phyloP scores from a whole-genome alignment of 2,888 invertebrate genomes.

The Prosopocoilus inquinatus region DNA sequence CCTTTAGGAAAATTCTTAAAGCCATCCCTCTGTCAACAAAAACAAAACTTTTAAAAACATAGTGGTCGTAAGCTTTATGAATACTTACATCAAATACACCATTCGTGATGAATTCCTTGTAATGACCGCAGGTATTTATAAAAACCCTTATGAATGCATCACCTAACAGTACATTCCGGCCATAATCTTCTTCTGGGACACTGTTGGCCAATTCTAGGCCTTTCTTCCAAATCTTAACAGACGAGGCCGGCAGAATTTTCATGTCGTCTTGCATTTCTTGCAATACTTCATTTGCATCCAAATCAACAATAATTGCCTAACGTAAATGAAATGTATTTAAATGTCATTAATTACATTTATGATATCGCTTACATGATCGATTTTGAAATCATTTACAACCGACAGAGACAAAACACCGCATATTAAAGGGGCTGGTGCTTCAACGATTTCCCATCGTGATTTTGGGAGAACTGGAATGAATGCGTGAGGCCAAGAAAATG shows the following conservation, averaged over 20 bases:
- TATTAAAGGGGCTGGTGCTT: slow-evolving; percentile 75
- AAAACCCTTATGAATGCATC: slow-evolving; percentile 79
- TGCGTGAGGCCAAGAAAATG: slow-evolving; percentile 83
- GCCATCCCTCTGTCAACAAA: slow-evolving; percentile 64
- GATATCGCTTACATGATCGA: slow-evolving; percentile 56
- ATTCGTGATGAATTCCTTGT: slow-evolving; percentile 58
- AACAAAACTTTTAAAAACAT: slow-evolving; percentile 12
- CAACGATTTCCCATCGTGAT: slow-evolving; percentile 65
- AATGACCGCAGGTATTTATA: slow-evolving; percentile 73
- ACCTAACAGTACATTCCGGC: slow-evolving; percentile 70
- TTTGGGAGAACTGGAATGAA: slow-evolving; percentile 74
- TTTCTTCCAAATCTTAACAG: slow-evolving; percentile 67
- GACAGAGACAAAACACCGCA: slow-evolving; percentile 64
- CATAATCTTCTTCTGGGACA: slow-evolving; percentile 53
- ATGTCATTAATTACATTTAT: slow-evolving; percentile 5
- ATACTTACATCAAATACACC: slow-evolving; percentile 46
- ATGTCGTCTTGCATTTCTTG: slow-evolving; percentile 74
- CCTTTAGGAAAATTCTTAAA: slow-evolving; percentile 62
- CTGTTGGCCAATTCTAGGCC: slow-evolving; percentile 53
- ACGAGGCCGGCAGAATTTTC: slow-evolving; percentile 68
- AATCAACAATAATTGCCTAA: slow-evolving; percentile 73
- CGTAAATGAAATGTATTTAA: slow-evolving; percentile 12
- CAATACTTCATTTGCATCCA: slow-evolving; percentile 63
- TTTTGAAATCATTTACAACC: slow-evolving; percentile 46
- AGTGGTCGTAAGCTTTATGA: too few species aligned